Conservation (phyloP, 2,113 vertebrate genomes). For the Ciconia boyciana region DNA sequence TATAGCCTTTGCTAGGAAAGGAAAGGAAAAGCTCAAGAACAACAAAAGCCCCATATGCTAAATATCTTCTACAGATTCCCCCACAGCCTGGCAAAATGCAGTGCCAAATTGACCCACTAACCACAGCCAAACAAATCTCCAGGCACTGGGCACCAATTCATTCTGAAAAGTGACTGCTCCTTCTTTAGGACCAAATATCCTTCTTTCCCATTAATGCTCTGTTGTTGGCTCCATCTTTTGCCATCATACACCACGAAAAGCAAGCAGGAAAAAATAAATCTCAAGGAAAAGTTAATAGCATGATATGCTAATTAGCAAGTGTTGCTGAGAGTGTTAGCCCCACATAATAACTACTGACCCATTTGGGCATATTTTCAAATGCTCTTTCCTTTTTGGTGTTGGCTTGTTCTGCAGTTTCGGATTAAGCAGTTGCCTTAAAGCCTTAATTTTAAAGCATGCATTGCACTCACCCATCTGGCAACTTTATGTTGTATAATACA, state of each 20-base stretch:
- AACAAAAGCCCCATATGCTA: not conserved
- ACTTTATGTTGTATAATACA: slow-evolving; percentile 62
- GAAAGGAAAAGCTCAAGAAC: not conserved
- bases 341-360: not conserved
- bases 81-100: not conserved
- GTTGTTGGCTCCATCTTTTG: not conserved
- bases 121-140: not conserved
- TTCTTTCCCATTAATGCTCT: not conserved
- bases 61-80: not conserved
- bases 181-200: not conserved
- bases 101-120: not conserved
- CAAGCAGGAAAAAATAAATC: not conserved
- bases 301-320: not conserved
- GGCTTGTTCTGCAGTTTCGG: slow-evolving; percentile 8
- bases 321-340: not conserved
- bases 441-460: slow-evolving; percentile 30
- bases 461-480: slow-evolving; percentile 59
- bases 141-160: not conserved
- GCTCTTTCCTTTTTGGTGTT: slow-evolving; percentile 25
- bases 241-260: not conserved
- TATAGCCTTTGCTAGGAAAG: not conserved
- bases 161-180: not conserved
- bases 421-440: slow-evolving; percentile 49
- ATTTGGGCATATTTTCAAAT: not conserved
- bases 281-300: not conserved